Conservation (phyloP, 2,888 invertebrate species). For the Bibio marci region DNA sequence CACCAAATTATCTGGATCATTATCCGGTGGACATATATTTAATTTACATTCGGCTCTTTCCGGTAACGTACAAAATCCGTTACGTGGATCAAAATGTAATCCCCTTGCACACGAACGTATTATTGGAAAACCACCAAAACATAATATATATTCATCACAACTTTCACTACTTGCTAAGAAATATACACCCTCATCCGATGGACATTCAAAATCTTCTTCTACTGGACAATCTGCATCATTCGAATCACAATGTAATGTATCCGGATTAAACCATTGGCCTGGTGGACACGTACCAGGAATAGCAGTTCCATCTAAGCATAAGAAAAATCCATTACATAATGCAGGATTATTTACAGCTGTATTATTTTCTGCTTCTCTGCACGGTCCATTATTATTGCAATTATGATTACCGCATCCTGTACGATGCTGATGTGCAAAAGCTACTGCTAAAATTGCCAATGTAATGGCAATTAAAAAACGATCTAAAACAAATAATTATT, state of each 20-base stretch:
- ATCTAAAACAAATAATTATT: no score
- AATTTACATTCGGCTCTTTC: background rate
- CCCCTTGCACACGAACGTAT: background rate
- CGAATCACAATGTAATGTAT: background rate
- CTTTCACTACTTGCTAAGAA: background rate
- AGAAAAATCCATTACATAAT: background rate
- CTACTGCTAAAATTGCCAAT: background rate
- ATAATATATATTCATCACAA: background rate
- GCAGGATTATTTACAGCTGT: background rate
- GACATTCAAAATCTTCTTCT: no score
- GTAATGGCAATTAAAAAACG: background rate
- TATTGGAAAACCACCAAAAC: background rate
- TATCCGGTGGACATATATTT: background rate
- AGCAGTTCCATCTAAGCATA: background rate
- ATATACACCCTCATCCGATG: background rate
- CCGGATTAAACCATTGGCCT: slow-evolving; percentile 1
- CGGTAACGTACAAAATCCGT: background rate
- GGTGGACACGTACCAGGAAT: background rate
- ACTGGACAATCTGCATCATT: background rate
- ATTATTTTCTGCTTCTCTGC: background rate
- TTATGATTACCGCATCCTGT: background rate
- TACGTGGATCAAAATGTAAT: background rate
- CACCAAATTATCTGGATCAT: background rate
- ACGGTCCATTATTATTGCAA: background rate
- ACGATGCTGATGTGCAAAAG: background rate